Evolutionary conservation across 1,140 invertebrate genomes (phyloP).

Genomic region (Coboldia fuscipes): DNA sequence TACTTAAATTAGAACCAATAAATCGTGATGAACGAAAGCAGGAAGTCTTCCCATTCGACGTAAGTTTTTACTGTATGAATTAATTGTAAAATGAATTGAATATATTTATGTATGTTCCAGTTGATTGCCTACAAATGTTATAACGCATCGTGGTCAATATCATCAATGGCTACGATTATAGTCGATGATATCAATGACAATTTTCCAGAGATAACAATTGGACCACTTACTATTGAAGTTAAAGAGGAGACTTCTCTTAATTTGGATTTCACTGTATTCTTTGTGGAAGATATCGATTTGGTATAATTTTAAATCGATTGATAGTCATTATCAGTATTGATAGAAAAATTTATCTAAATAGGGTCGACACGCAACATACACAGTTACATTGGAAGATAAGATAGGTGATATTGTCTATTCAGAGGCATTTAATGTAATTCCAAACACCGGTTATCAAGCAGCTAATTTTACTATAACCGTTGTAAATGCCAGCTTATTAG

Average conservation of each 20-base stretch:
- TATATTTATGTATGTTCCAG: neutral
- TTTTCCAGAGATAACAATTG: constrained; percentile 18
- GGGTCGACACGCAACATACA: constrained; percentile 30
- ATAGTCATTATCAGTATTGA: constrained; percentile 1
- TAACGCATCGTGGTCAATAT: constrained; percentile 17
- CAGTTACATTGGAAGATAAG: constrained; percentile 14
- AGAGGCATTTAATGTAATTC: constrained; percentile 27
- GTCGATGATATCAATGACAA: constrained; percentile 31
- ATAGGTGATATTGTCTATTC: constrained; percentile 11
- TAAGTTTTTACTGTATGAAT: constrained; percentile 6
- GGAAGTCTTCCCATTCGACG: constrained; percentile 26
- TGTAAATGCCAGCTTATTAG: constrained; percentile 23
- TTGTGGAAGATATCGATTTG: constrained; percentile 29
- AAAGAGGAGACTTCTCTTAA: constrained; percentile 23
- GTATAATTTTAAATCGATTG: constrained; percentile 16
- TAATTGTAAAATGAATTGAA: neutral
- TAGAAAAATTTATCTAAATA: constrained; percentile 8
- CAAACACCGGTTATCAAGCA: constrained; percentile 26
- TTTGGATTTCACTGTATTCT: constrained; percentile 18
- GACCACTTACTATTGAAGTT: constrained; percentile 17
- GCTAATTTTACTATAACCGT: constrained; percentile 28
- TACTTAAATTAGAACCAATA: constrained; percentile 23
- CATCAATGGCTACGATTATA: constrained; percentile 22
- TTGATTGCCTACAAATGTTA: constrained; percentile 25
- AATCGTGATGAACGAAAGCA: constrained; percentile 25